phyloP scores from a whole-genome alignment of 2,797 vertebrate genomes.

The Eleutherodactylus coqui region DNA sequence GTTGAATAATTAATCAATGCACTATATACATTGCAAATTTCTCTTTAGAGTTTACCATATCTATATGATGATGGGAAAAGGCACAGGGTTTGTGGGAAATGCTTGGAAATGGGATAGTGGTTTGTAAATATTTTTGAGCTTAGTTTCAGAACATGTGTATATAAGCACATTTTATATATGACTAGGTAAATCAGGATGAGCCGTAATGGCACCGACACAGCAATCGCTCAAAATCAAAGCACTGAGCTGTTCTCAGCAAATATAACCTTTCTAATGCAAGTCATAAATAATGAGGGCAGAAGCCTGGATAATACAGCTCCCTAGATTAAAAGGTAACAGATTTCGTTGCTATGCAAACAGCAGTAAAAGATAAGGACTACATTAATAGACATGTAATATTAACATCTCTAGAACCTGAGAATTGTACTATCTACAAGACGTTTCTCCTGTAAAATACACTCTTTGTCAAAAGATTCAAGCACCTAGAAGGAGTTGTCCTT shows the following conservation, averaged over 20 bases:
- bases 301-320: background rate
- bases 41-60: constrained; percentile 11
- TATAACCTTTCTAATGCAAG: constrained; percentile 21
- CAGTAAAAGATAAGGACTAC: background rate
- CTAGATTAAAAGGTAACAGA: background rate
- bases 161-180: constrained; percentile 21
- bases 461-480: no score
- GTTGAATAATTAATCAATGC: background rate
- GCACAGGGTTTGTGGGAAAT: constrained; percentile 39
- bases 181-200: constrained; percentile 21
- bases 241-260: background rate
- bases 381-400: background rate
- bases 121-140: background rate
- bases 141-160: background rate
- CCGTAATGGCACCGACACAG: constrained; percentile 43
- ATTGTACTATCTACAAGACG: no score
- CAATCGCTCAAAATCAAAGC: background rate
- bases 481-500: no score
- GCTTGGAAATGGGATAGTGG: constrained; percentile 13
- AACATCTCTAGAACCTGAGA: no score
- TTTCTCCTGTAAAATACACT: no score
- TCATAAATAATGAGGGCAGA: background rate
- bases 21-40: constrained; percentile 6
- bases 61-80: constrained; percentile 14
- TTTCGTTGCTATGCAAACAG: background rate